Evolutionary conservation across 2,797 vertebrate species (phyloP), one percentile per base, ranked within the genome.

Genomic region (Tachyglossus aculeatus): DNA sequence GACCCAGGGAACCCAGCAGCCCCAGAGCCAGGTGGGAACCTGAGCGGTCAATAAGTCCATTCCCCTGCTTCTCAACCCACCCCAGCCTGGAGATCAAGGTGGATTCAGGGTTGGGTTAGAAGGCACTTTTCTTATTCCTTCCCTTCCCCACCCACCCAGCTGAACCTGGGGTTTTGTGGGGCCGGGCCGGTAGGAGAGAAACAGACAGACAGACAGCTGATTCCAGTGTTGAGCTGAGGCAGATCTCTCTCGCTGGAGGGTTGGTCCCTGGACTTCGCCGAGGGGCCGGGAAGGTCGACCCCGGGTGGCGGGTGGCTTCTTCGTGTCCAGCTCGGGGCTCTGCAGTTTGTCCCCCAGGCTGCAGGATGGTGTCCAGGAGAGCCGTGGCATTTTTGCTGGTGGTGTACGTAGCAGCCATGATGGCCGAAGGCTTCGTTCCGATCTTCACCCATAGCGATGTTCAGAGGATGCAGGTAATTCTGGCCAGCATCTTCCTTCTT

Each of bases 391-490:
- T 60, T 53, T 60, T 95, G 86, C 73, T 93, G 64, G 29, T 94
- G 86, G 72, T 80, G 40, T 93, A 90, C 3, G 11, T 87, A 41
- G 70, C 92, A 40, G 73, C 80, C 9, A 52, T 94, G 86, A 80
- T 95, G 90, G 89, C 86, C 29, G 85, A 95, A 68, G 94, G 90
- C 61, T 95, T 95, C 29, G 74, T 95, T 55, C 90, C 94, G 52
- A 95, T 96, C 80, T 95, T 94, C 77, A 96, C 92, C 43, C 92
- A 93, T 18, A 91, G 92, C 0, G 92, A 95, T 77, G 88, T 95
- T 83, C 86, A 79, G 84, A 86, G 78, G 77, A 91, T 93, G 91
- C 92, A 93, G 93, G 94, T 95, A 86, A 92, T 2, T 1, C 16
- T 2, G 5, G 11, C n/a, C 4, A 13, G 2, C 34, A 7, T 34